phyloP scores from a whole-genome alignment of 2,888 invertebrate species.

The Zelleria hepariella region DNA sequence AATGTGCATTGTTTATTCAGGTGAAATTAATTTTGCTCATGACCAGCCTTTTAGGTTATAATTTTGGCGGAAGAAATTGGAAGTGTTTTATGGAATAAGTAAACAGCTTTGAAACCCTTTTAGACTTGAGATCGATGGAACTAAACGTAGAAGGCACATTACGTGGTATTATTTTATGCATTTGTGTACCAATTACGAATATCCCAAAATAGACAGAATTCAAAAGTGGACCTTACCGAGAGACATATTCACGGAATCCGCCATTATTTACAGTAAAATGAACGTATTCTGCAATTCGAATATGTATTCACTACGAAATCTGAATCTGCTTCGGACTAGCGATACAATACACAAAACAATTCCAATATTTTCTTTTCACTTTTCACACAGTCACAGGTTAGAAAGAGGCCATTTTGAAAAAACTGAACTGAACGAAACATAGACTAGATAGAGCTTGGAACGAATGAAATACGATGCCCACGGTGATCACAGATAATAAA shows the following conservation, averaged over 20 bases:
- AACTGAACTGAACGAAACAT: too few species aligned
- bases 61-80: too few species aligned
- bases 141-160: neutral
- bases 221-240: slow-evolving; percentile 34
- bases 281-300: neutral
- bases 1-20: neutral
- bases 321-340: too few species aligned
- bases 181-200: neutral
- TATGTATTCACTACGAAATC: neutral
- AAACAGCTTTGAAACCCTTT: too few species aligned
- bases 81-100: too few species aligned
- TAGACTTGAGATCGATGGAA: neutral
- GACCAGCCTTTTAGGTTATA: neutral
- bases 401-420: too few species aligned
- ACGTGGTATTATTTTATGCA: neutral
- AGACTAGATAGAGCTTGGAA: too few species aligned
- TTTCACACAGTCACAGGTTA: too few species aligned
- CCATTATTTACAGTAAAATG: slow-evolving; percentile 25
- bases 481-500: too few species aligned
- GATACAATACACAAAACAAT: too few species aligned
- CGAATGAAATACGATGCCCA: too few species aligned
- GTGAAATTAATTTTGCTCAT: neutral
- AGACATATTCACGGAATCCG: slow-evolving; percentile 58
- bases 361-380: too few species aligned
- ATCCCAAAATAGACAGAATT: slow-evolving; percentile 9